Base-by-base conservation (phyloP, 2,113 vertebrate species). In the Ceyx cyanopectus region DNA sequence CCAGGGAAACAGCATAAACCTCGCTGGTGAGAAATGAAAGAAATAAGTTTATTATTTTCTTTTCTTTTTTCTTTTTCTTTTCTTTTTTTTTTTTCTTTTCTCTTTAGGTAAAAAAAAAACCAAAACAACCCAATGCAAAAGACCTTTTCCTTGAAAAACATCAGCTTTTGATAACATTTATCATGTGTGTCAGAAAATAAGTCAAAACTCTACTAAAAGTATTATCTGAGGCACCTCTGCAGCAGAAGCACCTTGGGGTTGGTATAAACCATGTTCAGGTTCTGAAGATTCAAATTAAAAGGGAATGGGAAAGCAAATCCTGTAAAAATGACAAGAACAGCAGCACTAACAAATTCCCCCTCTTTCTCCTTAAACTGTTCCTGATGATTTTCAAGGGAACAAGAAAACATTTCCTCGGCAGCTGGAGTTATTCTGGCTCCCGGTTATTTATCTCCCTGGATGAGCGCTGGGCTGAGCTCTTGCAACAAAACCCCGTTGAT, bases 1-100 rank as follows among this genome's bases (percentile, higher is more conserved):
- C 93, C 91, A 87, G 89, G 93, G 95, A 96, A 94, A 96, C 94
- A 8, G 89, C 86, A 89, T 40, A 74, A 92, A 86, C 73, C 65
- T 83, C 69, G 2, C 73, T 51, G 74, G 23, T 29, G 81, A 93
- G 84, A 89, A 79, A 84, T 26, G 50, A 67, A 81, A 56, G 70
- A 76, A 91, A 84, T 85, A 30, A 68, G 81, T 94, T 87, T 81
- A 73, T 90, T 60, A 43, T 29, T 22, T 29, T 51, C 46, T 63
- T 65, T 77, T 53, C 48, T 60, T 37, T 61, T 24, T 32, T 21
- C 53, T 53, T 48, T 56, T 67, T 63, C 77, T 48, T 56, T 67
- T 63, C 77, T 51, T 56, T 54, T 51, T 67, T 60, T 77, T 53
- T 53, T 54, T 45, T 51, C 63, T 60, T 77, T 53, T 53, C 50